Percentiles rank a stretch among this genome's conserved stretches.
phyloP scores from a whole-genome alignment of 2,797 vertebrate genomes.

The Rhabdomys pumilio region DNA sequence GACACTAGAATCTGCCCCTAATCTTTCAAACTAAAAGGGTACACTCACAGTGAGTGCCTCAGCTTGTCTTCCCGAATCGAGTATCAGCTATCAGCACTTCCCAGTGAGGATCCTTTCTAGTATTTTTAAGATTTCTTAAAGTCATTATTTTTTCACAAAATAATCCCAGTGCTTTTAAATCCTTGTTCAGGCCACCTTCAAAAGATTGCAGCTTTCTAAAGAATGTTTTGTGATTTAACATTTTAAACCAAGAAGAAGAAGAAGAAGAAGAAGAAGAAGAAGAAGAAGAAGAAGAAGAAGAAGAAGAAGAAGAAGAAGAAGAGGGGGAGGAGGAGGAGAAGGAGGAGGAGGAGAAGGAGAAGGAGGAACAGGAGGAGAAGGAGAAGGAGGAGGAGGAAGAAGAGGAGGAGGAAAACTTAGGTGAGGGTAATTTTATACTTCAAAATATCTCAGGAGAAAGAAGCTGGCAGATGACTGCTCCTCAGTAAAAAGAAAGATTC shows the following conservation, averaged over 20 bases:
- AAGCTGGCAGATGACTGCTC: neutral
- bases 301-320: too few species aligned
- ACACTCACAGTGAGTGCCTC: neutral
- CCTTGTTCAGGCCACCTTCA: neutral
- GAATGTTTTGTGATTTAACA: neutral
- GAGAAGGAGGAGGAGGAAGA: too few species aligned
- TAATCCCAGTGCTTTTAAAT: neutral
- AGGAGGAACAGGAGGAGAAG: too few species aligned
- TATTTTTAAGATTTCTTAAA: slow-evolving; percentile 16
- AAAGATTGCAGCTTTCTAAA: slow-evolving; percentile 6
- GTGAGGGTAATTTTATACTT: slow-evolving; percentile 2
- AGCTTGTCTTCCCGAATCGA: neutral
- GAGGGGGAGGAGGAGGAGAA: too few species aligned
- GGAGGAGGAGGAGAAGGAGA: too few species aligned
- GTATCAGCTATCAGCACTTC: neutral
- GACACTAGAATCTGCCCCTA: neutral
- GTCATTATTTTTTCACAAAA: neutral
- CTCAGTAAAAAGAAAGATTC: neutral
- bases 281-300: too few species aligned
- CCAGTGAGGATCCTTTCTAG: neutral
- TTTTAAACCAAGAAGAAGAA: neutral
- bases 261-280: too few species aligned
- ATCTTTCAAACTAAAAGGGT: neutral
- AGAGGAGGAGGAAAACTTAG: neutral
- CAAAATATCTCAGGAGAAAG: neutral